A percentile compares a stretch with the other conserved stretches of the same genome.
phyloP scores from a whole-genome alignment of 2,113 vertebrate species.

The Azemiops feae region DNA sequence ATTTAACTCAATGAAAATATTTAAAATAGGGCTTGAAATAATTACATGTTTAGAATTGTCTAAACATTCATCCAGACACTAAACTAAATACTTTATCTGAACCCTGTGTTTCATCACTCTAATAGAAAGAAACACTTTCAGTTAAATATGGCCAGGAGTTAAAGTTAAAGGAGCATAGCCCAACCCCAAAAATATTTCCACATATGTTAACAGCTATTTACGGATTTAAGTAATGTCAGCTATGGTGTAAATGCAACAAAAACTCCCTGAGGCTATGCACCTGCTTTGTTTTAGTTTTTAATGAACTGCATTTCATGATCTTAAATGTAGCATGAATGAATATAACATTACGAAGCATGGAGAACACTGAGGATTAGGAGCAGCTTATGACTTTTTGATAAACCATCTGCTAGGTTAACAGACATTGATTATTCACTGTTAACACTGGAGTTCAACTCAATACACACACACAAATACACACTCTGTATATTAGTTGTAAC shows the following conservation, averaged over 20 bases:
- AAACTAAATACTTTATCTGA: slow-evolving; percentile 3
- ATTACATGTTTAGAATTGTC: not conserved
- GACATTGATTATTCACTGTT: not conserved
- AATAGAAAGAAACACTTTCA: slow-evolving; percentile 21
- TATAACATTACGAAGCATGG: not conserved
- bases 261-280: slow-evolving; percentile 55
- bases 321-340: slow-evolving; percentile 40
- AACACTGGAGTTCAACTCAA: not conserved
- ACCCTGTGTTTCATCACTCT: not conserved
- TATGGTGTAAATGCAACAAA: slow-evolving; percentile 54
- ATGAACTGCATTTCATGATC: slow-evolving; percentile 37
- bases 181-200: slow-evolving; percentile 47
- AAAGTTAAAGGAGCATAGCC: slow-evolving; percentile 34
- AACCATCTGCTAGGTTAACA: not conserved
- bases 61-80: not conserved
- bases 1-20: not conserved
- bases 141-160: slow-evolving; percentile 43
- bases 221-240: slow-evolving; percentile 50
- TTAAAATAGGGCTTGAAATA: not conserved
- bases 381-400: not conserved
- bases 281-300: slow-evolving; percentile 34
- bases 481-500: not conserved
- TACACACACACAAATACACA: not conserved
- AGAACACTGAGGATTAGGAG: not conserved
- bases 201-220: slow-evolving; percentile 52